Evolutionary conservation across 2,888 invertebrate genomes (phyloP).

Genomic region (Melikaiella ostensackeni): DNA sequence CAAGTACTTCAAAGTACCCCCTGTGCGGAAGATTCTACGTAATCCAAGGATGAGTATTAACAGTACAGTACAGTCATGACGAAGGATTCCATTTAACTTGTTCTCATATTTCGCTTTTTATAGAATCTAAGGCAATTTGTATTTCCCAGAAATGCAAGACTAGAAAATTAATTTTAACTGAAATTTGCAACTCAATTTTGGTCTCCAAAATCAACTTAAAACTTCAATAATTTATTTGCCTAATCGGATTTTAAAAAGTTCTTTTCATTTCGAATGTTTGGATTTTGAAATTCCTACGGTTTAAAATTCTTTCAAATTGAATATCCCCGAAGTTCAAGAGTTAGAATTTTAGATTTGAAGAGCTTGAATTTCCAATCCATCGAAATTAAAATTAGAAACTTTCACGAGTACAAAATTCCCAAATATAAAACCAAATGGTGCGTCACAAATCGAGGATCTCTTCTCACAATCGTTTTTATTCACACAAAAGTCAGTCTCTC

Average conservation of each 20-base stretch:
- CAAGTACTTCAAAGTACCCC: slow-evolving; percentile 19
- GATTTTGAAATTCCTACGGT: too few relatives aligned
- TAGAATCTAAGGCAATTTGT: neutral
- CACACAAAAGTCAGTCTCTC: slow-evolving; percentile 29
- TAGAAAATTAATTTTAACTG: too few relatives aligned
- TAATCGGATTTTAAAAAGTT: too few relatives aligned
- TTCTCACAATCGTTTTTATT: slow-evolving; percentile 16
- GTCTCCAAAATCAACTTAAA: too few relatives aligned
- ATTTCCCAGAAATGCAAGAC: too few relatives aligned
- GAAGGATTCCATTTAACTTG: slow-evolving; percentile 11
- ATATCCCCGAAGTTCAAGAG: too few relatives aligned
- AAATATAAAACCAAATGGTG: slow-evolving; percentile 29
- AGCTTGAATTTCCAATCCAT: neutral
- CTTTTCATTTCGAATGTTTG: too few relatives aligned
- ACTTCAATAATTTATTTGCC: too few relatives aligned
- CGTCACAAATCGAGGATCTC: slow-evolving; percentile 36
- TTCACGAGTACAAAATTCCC: neutral
- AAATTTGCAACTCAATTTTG: too few relatives aligned
- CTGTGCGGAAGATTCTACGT: slow-evolving; percentile 13
- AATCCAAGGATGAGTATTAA: slow-evolving; percentile 6
- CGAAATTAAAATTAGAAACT: too few relatives aligned
- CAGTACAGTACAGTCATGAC: slow-evolving; percentile 10
- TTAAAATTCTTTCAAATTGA: too few relatives aligned
- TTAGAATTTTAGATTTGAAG: neutral
- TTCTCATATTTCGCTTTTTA: slow-evolving; percentile 16